These are phyloP conservation scores for Mus spicilegus DNA, from an alignment of 2,113 vertebrate genomes.

Conservation along the genomic window DNA sequence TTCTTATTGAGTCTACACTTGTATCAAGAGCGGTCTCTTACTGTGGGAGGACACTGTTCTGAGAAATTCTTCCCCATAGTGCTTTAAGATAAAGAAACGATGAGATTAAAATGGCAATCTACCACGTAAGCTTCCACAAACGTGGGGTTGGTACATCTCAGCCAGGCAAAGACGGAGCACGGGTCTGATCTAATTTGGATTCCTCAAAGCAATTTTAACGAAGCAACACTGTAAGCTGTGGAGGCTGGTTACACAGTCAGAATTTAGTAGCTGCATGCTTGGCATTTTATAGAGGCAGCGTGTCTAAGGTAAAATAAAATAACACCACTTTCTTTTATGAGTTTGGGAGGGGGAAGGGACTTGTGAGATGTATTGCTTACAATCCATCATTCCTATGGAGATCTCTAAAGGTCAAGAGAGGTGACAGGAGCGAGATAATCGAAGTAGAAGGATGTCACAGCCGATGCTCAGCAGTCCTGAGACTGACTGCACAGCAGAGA, in stretches of 20 bases:
- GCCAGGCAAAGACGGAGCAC: not conserved
- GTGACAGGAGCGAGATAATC: not conserved
- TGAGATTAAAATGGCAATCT: not conserved
- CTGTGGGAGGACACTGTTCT: not conserved
- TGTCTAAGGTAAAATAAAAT: not conserved
- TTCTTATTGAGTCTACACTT: slow-evolving; percentile 12
- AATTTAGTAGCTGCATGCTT: not conserved
- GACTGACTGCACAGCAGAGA: slow-evolving; percentile 6
- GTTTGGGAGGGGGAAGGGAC: not conserved
- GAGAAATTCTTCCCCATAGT: not conserved
- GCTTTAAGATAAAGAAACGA: not conserved
- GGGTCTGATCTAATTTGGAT: not conserved
- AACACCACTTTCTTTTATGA: not conserved
- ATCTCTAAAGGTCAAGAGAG: slow-evolving; percentile 69
- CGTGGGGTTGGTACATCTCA: not conserved
- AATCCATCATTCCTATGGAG: slow-evolving; percentile 32
- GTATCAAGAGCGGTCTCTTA: not conserved
- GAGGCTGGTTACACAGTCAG: too few species aligned
- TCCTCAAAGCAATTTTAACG: not conserved
- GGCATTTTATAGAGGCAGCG: not conserved
- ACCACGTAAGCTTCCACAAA: not conserved
- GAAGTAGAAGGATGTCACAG: slow-evolving; percentile 28
- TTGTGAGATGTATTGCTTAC: not conserved
- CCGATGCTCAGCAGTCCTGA: not conserved
- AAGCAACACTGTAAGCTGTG: not conserved